Percentiles rank a stretch among this genome's conserved stretches.
These are phyloP conservation scores for Orthosia gothica DNA, from an alignment of 2,888 invertebrate species.

Conservation along the genomic window DNA sequence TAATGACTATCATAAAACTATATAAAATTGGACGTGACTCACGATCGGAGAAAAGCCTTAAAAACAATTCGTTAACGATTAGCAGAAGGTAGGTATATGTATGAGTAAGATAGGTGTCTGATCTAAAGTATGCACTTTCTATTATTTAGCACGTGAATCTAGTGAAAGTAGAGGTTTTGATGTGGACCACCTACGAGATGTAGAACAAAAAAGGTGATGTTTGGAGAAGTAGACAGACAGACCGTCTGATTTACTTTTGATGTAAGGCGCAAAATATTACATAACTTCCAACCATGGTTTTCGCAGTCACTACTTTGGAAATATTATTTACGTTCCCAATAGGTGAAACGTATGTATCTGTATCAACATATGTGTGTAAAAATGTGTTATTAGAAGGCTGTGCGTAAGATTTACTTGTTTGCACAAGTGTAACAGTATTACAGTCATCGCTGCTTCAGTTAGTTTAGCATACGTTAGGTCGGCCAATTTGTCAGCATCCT, in stretches of 20 bases:
- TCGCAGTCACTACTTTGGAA: background rate
- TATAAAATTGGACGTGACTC: constrained; percentile 53
- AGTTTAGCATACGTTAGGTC: background rate
- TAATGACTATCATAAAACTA: constrained; percentile 48
- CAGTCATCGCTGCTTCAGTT: background rate
- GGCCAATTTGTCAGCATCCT: background rate
- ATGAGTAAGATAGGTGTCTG: background rate
- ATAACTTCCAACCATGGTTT: background rate
- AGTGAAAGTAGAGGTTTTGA: constrained; percentile 46
- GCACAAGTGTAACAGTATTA: constrained; percentile 28
- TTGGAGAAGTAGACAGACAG: constrained; percentile 1
- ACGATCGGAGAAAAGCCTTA: constrained; percentile 36
- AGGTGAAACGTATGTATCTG: background rate
- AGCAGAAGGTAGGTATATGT: background rate
- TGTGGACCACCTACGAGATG: constrained; percentile 28
- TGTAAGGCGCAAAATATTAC: background rate
- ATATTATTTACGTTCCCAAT: background rate
- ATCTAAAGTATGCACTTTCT: constrained; percentile 41
- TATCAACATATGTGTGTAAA: background rate
- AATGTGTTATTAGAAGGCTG: constrained; percentile 14
- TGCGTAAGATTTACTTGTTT: constrained; percentile 35
- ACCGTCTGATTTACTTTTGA: background rate
- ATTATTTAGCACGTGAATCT: constrained; percentile 32
- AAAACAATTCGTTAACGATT: constrained; percentile 34
- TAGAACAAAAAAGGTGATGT: constrained; percentile 14